A percentile compares a stretch with the other conserved stretches of the same genome.
Conservation (phyloP, 2,113 vertebrate genomes). For the Phrynosoma blainvillii region DNA sequence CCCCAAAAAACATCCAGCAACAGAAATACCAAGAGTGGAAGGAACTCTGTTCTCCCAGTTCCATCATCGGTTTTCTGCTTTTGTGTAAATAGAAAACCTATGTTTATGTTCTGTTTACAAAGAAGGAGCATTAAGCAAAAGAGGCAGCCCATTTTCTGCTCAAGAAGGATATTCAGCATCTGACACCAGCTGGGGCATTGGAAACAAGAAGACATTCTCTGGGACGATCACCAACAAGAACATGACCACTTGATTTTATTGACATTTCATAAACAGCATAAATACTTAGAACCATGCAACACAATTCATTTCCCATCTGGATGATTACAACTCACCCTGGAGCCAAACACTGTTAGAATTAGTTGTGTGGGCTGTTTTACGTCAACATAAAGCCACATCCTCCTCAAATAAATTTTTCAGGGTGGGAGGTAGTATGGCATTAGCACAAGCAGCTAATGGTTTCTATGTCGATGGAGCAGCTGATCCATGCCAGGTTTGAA, state of each 20-base stretch:
- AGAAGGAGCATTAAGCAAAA: neutral
- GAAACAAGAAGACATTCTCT: neutral
- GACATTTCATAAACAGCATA: neutral
- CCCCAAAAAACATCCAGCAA: neutral
- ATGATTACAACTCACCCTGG: neutral
- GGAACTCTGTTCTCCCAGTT: accelerated
- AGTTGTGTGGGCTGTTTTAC: neutral
- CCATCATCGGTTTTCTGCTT: neutral
- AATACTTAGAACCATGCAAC: neutral
- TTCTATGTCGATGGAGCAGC: no score
- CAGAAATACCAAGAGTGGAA: neutral
- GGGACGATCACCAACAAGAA: neutral
- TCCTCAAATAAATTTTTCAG: no score
- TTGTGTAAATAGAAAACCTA: neutral
- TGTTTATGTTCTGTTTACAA: no score
- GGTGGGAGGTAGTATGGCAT: no score
- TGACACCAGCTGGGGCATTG: neutral
- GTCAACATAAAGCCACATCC: neutral
- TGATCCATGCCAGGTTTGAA: no score
- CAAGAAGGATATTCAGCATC: no score
- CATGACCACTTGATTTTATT: neutral
- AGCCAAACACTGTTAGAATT: neutral
- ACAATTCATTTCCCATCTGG: neutral
- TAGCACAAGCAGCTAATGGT: no score
- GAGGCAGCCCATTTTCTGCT: neutral